Percentiles rank a stretch among this genome's conserved stretches.
phyloP scores from a whole-genome alignment of 2,888 invertebrate genomes.

The Mythimna lalbum region DNA sequence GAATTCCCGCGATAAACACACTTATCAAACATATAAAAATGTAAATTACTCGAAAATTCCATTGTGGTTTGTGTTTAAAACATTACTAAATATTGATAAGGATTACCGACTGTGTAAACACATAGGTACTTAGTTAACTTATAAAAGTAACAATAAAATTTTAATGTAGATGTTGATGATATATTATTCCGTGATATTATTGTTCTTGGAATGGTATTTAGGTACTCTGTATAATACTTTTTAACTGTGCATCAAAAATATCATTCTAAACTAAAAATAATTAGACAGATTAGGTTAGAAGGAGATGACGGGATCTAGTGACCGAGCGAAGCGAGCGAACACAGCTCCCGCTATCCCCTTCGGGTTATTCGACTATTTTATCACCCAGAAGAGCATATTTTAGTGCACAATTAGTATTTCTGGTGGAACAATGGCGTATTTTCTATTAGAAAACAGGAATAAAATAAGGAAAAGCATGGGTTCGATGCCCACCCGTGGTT shows the following conservation, averaged over 20 bases:
- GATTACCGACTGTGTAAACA: conserved; percentile 5
- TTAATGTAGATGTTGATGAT: not conserved
- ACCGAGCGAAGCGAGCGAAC: not conserved
- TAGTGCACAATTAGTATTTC: too few species aligned
- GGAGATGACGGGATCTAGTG: not conserved
- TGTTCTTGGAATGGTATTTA: not conserved
- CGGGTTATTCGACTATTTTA: too few species aligned
- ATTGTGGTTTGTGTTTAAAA: conserved; percentile 14
- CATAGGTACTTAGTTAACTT: not conserved
- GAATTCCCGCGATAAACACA: not conserved
- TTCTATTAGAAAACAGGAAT: too few species aligned
- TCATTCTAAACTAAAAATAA: too few species aligned
- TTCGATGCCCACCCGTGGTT: too few species aligned
- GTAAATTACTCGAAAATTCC: conserved; percentile 12
- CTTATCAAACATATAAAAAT: not conserved
- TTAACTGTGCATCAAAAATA: too few species aligned
- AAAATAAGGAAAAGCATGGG: too few species aligned
- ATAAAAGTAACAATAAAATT: conserved; percentile 3
- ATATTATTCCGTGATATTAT: too few species aligned
- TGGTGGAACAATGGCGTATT: too few species aligned
- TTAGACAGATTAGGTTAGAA: not conserved
- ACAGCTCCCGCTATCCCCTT: not conserved
- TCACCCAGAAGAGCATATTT: too few species aligned
- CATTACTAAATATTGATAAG: conserved; percentile 20
- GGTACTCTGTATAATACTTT: too few species aligned